phyloP scores from a whole-genome alignment of 2,888 invertebrate species.

The Steinernema hermaphroditum region DNA sequence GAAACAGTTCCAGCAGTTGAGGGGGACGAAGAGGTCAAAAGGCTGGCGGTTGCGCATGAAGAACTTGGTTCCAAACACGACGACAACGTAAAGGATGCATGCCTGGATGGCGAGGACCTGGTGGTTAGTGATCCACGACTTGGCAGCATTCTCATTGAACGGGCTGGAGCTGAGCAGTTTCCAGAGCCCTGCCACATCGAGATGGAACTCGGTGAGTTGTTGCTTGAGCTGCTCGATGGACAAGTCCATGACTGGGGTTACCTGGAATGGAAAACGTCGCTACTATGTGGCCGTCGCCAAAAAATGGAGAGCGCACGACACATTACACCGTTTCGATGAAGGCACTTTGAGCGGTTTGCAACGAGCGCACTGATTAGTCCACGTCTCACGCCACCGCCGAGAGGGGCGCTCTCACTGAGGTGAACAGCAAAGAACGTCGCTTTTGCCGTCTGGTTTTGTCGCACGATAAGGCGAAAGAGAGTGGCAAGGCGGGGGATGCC shows the following conservation, averaged over 20 bases:
- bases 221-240: conserved; percentile 24
- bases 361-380: conserved; percentile 14
- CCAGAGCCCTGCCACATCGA: not conserved
- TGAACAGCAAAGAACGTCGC: conserved; percentile 21
- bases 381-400: conserved; percentile 26
- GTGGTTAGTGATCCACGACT: conserved; percentile 29
- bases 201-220: conserved; percentile 24
- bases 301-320: not conserved
- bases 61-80: conserved; percentile 67
- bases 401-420: conserved; percentile 2
- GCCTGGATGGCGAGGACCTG: conserved; percentile 13
- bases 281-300: not conserved
- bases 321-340: conserved; percentile 23
- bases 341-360: conserved; percentile 14
- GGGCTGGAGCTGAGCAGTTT: conserved; percentile 3
- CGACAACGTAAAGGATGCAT: conserved; percentile 44
- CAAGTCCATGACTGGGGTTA: conserved; percentile 27
- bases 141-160: conserved; percentile 16
- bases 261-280: not conserved
- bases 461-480: conserved; percentile 24
- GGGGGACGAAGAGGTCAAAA: conserved; percentile 54
- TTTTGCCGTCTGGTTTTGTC: conserved; percentile 22
- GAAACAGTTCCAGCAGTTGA: conserved; percentile 68
- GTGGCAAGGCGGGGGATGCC: not conserved
- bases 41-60: conserved; percentile 67